Percentiles rank a stretch among this genome's conserved stretches.
These are phyloP conservation scores for Cephalopachus bancanus DNA, from an alignment of 2,797 vertebrate genomes.

Conservation along the genomic window DNA sequence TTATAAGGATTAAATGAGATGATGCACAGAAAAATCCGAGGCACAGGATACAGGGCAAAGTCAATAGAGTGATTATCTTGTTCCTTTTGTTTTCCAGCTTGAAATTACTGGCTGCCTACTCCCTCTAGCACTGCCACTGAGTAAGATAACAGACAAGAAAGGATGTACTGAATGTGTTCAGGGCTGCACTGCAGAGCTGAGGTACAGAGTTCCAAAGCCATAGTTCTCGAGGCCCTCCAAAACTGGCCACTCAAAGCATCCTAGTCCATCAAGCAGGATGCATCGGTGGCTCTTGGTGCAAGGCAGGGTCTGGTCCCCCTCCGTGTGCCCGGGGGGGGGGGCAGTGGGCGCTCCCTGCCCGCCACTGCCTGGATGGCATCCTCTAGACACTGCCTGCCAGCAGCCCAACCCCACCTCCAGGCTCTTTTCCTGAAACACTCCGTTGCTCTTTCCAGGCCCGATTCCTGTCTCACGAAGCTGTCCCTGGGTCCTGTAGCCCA, in stretches of 20 bases:
- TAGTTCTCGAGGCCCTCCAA: not conserved
- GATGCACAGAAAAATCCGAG: not conserved
- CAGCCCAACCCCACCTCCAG: too few relatives aligned
- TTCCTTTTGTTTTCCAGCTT: not conserved
- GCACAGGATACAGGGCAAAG: not conserved
- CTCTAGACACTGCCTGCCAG: not conserved
- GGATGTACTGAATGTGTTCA: not conserved
- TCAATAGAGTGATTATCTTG: not conserved
- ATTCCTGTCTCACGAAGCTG: not conserved
- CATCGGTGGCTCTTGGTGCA: not conserved
- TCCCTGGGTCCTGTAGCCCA: not conserved
- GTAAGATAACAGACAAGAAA: not conserved
- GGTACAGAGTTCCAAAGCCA: not conserved
- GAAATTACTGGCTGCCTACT: not conserved
- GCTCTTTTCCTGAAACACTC: not conserved
- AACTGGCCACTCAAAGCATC: not conserved
- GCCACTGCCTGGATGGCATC: not conserved
- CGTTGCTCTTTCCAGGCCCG: too few relatives aligned
- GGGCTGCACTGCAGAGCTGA: not conserved
- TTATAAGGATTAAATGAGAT: not conserved
- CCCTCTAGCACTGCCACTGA: accelerated
- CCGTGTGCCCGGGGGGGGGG: accelerated
- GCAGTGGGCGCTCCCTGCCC: accelerated
- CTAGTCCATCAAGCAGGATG: not conserved
- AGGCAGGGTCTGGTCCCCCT: too few relatives aligned